phyloP scores from a whole-genome alignment of 2,888 invertebrate species.

The Sinhomidia bicolor region DNA sequence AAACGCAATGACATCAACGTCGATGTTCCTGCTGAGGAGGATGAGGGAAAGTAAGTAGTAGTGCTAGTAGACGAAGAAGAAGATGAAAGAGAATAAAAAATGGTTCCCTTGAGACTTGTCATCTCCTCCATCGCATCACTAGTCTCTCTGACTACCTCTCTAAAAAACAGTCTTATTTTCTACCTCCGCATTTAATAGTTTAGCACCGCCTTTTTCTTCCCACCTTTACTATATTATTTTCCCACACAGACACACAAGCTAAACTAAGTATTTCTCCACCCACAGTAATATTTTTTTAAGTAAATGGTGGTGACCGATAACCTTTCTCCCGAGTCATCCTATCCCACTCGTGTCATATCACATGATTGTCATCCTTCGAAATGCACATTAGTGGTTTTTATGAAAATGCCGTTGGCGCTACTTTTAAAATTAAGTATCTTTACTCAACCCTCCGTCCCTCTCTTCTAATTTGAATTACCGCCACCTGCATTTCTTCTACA shows the following conservation, averaged over 20 bases:
- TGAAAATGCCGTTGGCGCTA: not conserved
- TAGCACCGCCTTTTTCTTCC: not conserved
- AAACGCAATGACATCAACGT: conserved; percentile 27
- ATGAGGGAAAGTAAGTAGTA: not conserved
- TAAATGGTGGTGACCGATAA: conserved; percentile 2
- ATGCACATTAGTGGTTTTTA: too few species aligned
- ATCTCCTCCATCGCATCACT: conserved; percentile 21
- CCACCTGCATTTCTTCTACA: not conserved
- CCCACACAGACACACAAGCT: not conserved
- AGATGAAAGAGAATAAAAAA: conserved; percentile 43
- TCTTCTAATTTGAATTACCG: conserved; percentile 9
- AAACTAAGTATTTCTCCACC: not conserved
- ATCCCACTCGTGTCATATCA: not conserved
- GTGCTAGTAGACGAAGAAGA: too few species aligned
- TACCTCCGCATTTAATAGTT: not conserved
- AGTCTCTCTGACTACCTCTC: not conserved
- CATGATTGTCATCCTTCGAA: conserved; percentile 21
- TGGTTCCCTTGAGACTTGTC: conserved; percentile 37
- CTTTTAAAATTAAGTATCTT: conserved; percentile 8
- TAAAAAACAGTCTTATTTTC: not conserved
- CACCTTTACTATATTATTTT: not conserved
- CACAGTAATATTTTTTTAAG: not conserved
- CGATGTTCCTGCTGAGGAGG: conserved; percentile 6
- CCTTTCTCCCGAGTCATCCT: not conserved
- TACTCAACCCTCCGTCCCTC: not conserved